Evolutionary conservation across 1,140 invertebrate genomes (phyloP), one percentile per base, ranked within the genome.

Genomic region (Ladona fulva): DNA sequence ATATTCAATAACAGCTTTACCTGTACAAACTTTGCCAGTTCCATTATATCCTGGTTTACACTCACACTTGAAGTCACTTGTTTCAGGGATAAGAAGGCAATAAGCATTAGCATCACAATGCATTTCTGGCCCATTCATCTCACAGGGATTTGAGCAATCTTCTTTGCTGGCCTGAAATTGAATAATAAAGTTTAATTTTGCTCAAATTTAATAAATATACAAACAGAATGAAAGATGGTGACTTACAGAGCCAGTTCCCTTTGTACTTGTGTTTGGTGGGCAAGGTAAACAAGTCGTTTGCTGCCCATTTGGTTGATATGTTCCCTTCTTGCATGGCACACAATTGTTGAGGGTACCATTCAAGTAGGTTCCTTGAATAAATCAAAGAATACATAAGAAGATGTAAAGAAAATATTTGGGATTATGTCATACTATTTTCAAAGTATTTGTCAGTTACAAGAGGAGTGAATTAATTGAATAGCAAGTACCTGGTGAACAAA

Each of bases 1-100:
- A 77, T 19, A n/a, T 16, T 1, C 1, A 24, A 77, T 29, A 37
- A 80, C n/a, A n/a, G n/a, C n/a, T 83, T 85, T 85, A 91, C 90
- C 89, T 42, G 85, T 89, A 84, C 94, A 96, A 52, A 89, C 86
- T 85, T 91, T 90, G 79, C 94, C 94, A 25, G 93, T 94, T 82
- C 95, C 94, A 83, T 96, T 96, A 86, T 95, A 98, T 0, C 96
- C 96, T 0, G 94, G 92, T 83, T 97, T 97, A 85, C 97, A 98
- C 83, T 96, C 92, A 82, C 97, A 98, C 80, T 92, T 92, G 86
- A 95, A 97, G 80, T 95, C 93, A 79, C 91, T 92, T 0, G 93
- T 95, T 83, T 96, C 94, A 0, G 90, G 89, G 52, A 95, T 92
- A 75, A 97, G 88, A 0, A 97, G 88, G 84, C 97, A 97, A 82